Percentiles rank a stretch among this genome's conserved stretches.
Evolutionary conservation across 2,113 vertebrate genomes (phyloP).

Genomic region (Engystomops pustulosus): DNA sequence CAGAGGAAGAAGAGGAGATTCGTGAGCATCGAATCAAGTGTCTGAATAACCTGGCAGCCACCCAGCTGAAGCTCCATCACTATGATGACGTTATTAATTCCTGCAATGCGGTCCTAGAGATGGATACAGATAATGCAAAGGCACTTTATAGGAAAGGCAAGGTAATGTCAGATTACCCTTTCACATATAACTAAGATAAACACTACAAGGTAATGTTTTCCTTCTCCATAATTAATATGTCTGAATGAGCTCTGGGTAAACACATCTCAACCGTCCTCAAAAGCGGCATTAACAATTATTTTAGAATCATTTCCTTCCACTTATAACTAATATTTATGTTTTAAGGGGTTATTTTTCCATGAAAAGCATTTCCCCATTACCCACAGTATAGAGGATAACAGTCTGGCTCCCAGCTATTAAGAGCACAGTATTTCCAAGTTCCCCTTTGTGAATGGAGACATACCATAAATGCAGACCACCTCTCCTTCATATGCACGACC

Average conservation of each 20-base stretch:
- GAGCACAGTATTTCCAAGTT: too few species aligned
- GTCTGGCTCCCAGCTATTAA: too few species aligned
- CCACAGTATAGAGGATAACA: too few species aligned
- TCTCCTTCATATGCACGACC: too few species aligned
- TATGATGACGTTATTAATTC: slow-evolving; percentile 74
- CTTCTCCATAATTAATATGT: neutral
- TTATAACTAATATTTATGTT: neutral
- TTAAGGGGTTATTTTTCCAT: too few species aligned
- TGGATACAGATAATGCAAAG: slow-evolving; percentile 79
- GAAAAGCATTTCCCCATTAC: too few species aligned
- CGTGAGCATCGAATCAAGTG: slow-evolving; percentile 81
- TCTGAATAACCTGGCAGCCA: slow-evolving; percentile 82
- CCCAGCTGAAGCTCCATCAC: slow-evolving; percentile 79
- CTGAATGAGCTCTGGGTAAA: neutral
- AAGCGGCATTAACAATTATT: too few species aligned
- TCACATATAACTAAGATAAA: slow-evolving; percentile 5
- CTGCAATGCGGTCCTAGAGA: slow-evolving; percentile 74
- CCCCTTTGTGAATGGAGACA: too few species aligned
- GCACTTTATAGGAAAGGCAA: slow-evolving; percentile 80
- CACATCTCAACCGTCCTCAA: neutral
- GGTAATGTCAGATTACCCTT: slow-evolving; percentile 66
- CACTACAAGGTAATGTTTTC: neutral
- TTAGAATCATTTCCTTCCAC: neutral
- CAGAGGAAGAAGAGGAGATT: slow-evolving; percentile 77
- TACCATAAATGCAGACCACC: too few species aligned